Evolutionary conservation across 2,113 vertebrate genomes (phyloP).

Genomic region (Poeciliopsis prolifica): DNA sequence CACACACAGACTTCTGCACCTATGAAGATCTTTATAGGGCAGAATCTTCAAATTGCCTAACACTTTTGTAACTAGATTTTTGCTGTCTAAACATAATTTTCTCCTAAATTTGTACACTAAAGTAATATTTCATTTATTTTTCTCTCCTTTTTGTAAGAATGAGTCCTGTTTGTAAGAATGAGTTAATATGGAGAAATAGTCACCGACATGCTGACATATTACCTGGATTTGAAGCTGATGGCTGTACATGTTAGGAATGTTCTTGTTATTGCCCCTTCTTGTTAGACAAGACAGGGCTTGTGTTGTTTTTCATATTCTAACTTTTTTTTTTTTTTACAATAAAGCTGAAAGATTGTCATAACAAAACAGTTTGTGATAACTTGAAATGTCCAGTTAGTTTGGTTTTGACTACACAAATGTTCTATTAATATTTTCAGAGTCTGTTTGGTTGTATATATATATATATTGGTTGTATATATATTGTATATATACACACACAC

Average conservation of each 20-base stretch:
- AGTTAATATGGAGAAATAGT: constrained; percentile 2
- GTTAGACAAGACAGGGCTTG: constrained; percentile 1
- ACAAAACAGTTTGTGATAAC: neutral
- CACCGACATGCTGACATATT: neutral
- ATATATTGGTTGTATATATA: no score
- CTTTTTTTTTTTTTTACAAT: constrained; percentile 48
- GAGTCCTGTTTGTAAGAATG: constrained; percentile 7
- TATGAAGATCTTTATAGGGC: neutral
- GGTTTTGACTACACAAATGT: neutral
- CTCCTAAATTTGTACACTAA: constrained; percentile 21
- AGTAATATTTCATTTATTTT: constrained; percentile 2
- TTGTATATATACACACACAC: neutral
- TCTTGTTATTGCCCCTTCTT: constrained; percentile 13
- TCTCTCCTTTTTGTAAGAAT: constrained; percentile 14
- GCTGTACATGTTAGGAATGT: constrained; percentile 21
- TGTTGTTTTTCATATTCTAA: constrained; percentile 41
- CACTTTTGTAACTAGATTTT: neutral
- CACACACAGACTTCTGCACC: neutral
- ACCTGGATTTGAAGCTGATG: constrained; percentile 9
- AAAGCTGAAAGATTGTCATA: constrained; percentile 35
- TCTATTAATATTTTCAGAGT: neutral
- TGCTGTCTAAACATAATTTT: neutral
- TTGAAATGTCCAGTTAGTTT: neutral
- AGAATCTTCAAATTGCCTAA: neutral
- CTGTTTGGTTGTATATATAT: neutral